Base-by-base conservation (phyloP, 2,113 vertebrate genomes). In the Oreochromis aureus region DNA sequence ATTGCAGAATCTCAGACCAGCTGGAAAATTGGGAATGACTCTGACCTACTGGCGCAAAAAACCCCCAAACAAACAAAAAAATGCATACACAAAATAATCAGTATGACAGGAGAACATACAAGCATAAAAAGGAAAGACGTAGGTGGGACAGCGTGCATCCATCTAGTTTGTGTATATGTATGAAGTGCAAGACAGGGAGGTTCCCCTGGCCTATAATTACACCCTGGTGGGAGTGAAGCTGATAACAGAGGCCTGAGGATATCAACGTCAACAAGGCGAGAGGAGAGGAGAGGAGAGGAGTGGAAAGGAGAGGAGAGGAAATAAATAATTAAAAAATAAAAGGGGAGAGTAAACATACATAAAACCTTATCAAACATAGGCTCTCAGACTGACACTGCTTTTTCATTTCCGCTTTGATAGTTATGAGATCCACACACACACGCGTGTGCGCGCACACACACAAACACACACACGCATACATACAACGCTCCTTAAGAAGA, bases 201-300 rank as follows among this genome's bases (percentile, higher is more conserved):
- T 90, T 93, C 89, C 89, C 86, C 83, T 91, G 88, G 84, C 91
- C 85, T 92, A 87, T 96, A 94, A 96, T 96, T 96, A 96, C 94
- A 95, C 86, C 69, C 73, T 86, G 87, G 90, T 92, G 87, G 94
- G 95, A 95, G 94, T 88, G 85, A 92, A 91, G 91, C 93, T 96
- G 95, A 96, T 96, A 96, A 95, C 93, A 93, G 81, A 91, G 86
- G 88, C 87, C 78, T 76, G 66, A 82, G 82, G 84, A 94, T 84
- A 95, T 85, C 93, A 88, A 87, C 84, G 76, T 91, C 88, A 88
- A 58, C 54, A 59, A 30, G 24, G 11, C 5, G 19, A 80, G 55
- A 81, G 18, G 34, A 66, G 44, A 73, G 59, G 48, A 76, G 54
- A 79, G 13, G 32, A 59, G 51, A n/a, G n/a, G n/a, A n/a, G n/a